A percentile compares a stretch with the other conserved stretches of the same genome.
Evolutionary conservation across 2,888 invertebrate genomes (phyloP).

Genomic region (Orchesellides sinensis): DNA sequence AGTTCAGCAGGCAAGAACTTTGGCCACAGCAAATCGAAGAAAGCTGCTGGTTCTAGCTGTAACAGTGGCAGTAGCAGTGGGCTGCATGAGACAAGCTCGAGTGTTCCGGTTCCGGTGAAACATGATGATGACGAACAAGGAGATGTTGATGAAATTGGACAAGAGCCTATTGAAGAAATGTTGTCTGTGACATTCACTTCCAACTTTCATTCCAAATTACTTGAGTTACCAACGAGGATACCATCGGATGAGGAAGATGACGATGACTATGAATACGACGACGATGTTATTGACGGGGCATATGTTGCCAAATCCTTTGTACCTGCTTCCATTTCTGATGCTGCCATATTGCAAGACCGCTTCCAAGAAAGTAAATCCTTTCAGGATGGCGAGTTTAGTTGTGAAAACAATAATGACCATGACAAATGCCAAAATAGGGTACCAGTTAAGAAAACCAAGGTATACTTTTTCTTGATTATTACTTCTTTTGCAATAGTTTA

Average conservation of each 20-base stretch:
- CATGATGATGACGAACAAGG: constrained; percentile 6
- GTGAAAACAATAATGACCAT: constrained; percentile 43
- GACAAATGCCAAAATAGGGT: constrained; percentile 22
- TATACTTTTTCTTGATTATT: constrained; percentile 20
- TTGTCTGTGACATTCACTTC: constrained; percentile 37
- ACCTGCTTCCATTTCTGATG: constrained; percentile 49
- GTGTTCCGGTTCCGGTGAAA: constrained; percentile 46
- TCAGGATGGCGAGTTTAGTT: constrained; percentile 3
- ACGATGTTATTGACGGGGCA: constrained; percentile 38
- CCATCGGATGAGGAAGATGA: constrained; percentile 67
- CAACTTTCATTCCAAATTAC: constrained; percentile 59
- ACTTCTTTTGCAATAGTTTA: background rate
- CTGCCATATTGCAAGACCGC: constrained; percentile 51
- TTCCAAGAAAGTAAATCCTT: too few relatives aligned
- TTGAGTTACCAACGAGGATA: constrained; percentile 68
- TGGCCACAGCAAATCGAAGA: constrained; percentile 9
- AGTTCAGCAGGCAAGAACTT: constrained; percentile 2
- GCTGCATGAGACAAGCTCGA: constrained; percentile 42
- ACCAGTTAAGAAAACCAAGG: constrained; percentile 56
- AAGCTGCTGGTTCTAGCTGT: constrained; percentile 54
- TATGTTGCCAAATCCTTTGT: constrained; percentile 48
- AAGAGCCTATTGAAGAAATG: constrained; percentile 6
- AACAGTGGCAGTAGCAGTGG: constrained; percentile 58
- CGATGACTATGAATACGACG: constrained; percentile 46
- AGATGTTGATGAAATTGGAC: background rate